Percentiles rank a stretch among this genome's conserved stretches.
phyloP scores from a whole-genome alignment of 2,888 invertebrate species.

The Zygogramma bicolorata region DNA sequence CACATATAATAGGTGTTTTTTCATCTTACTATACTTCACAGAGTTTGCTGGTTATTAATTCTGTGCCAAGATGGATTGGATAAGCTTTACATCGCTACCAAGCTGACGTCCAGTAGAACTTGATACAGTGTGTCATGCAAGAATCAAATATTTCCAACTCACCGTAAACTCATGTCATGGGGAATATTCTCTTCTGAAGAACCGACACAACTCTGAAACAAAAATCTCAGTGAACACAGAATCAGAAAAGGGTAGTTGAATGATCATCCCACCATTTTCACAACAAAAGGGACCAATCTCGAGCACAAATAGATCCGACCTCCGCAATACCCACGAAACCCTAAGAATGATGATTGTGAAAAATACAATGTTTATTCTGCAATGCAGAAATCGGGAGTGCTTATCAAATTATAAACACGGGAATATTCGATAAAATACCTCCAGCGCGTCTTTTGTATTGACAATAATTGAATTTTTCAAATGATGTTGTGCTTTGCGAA shows the following conservation, averaged over 20 bases:
- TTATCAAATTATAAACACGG: slow-evolving; percentile 56
- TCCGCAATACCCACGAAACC: not conserved
- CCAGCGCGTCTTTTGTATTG: slow-evolving; percentile 43
- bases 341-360: slow-evolving; percentile 30
- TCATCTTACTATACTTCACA: too few species aligned
- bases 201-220: slow-evolving; percentile 22
- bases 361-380: slow-evolving; percentile 49
- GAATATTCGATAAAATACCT: slow-evolving; percentile 46
- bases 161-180: slow-evolving; percentile 62
- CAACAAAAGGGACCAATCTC: not conserved
- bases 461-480: slow-evolving; percentile 41
- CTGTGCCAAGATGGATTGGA: too few species aligned
- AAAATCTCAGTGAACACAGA: not conserved
- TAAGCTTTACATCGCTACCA: too few species aligned
- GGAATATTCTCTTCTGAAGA: slow-evolving; percentile 38
- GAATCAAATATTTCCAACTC: slow-evolving; percentile 41
- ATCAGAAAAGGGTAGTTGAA: not conserved
- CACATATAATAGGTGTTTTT: too few species aligned
- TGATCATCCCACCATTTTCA: not conserved
- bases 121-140: too few species aligned
- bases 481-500: slow-evolving; percentile 28
- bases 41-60: too few species aligned
- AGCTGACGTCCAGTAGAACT: too few species aligned
- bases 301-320: not conserved
- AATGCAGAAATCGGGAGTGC: slow-evolving; percentile 57